Evolutionary conservation across 2,888 invertebrate genomes (phyloP).

Genomic region (Gryllus longicercus): DNA sequence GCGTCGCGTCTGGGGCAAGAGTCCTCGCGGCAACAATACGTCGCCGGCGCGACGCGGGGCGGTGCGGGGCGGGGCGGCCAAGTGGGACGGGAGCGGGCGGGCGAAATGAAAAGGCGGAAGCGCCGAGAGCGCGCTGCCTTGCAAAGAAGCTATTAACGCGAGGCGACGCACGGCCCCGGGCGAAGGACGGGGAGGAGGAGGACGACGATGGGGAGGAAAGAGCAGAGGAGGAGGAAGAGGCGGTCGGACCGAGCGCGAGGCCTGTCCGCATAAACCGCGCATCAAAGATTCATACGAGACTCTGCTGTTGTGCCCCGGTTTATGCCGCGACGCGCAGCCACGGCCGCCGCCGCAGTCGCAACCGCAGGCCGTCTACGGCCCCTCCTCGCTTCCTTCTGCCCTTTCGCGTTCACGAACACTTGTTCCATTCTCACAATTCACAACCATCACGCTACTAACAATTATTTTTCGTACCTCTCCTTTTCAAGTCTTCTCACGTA

Average conservation of each 20-base stretch:
- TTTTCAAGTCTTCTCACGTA: too few species aligned
- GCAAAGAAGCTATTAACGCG: conserved; percentile 2
- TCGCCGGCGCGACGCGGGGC: neutral
- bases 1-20: neutral
- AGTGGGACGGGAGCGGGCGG: neutral
- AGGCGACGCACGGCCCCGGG: neutral
- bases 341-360: neutral
- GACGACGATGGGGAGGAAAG: neutral
- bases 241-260: neutral
- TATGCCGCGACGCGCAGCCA: neutral
- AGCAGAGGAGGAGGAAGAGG: neutral
- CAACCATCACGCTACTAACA: too few species aligned
- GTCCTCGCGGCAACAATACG: neutral
- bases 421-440: too few species aligned
- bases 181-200: neutral
- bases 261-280: neutral
- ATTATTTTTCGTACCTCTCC: too few species aligned
- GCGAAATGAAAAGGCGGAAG: conserved; percentile 9
- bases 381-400: too few species aligned
- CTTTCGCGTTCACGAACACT: too few species aligned
- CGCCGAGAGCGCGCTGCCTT: neutral
- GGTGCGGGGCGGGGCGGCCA: too few species aligned
- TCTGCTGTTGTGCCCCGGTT: neutral
- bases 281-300: neutral
- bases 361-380: neutral